Base-by-base conservation (phyloP, 2,888 invertebrate species). In the Sminthurides aquaticus region DNA sequence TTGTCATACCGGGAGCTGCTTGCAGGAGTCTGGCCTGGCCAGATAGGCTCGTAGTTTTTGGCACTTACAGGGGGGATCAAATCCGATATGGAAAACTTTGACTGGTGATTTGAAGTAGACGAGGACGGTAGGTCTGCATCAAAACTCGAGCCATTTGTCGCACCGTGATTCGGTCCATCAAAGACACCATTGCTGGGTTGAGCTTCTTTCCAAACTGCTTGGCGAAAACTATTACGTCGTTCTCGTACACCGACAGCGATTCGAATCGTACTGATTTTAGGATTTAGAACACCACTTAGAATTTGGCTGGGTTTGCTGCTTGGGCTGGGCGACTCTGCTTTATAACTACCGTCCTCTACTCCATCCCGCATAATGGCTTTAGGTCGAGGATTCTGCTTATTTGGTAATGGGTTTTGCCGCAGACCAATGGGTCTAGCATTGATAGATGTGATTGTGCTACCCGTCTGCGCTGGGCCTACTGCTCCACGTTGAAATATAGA, bases 191-290 rank as follows among this genome's bases (percentile, higher is more conserved):
- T 52, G 18, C n/a, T 58, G 18, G 62, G 54, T 20, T 67, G 68
- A n/a, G 69, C 71, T 57, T 74, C 73, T 67, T 76, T 77, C 67
- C 75, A 74, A 26, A 78, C 75, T 3, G 78, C 77, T 68, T 77
- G 76, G 1, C 77, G 69, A 65, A 78, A 77, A 71, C 77, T 78
- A 62, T 78, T 77, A 55, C 77, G 69, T 60, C 77, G 69, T 67
- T 78, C 77, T 3, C 77, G 74, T 3, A 76, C 69, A 1, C 76
- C 77, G 11, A 76, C 68, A n/a, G 59, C 59, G 54, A 64, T 52
- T 3, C 75, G 73, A 2, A 62, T 29, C 8, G 57, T 48, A 49
- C 54, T 59, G 26, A 58, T 43, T 52, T 66, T 62, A 18, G 66
- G 63, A 24, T 55, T 61, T 55, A 15, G 15, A 34, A 34, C 15